A percentile compares a stretch with the other conserved stretches of the same genome.
phyloP scores from a whole-genome alignment of 2,113 vertebrate species.

The Psettodes erumei region DNA sequence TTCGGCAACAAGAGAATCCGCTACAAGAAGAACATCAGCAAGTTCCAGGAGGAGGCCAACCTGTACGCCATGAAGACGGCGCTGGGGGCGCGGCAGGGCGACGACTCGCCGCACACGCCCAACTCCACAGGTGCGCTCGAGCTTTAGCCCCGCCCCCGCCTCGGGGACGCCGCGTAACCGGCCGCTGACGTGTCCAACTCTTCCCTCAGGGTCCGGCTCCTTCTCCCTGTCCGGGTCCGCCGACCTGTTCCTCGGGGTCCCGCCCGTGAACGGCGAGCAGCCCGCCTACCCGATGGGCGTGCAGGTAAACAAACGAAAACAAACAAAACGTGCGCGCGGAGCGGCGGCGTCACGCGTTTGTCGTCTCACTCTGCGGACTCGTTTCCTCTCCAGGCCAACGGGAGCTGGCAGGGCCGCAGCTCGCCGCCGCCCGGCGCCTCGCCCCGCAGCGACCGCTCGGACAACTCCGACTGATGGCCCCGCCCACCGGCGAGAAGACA shows the following conservation, averaged over 20 bases:
- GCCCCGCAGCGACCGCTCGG: conserved; percentile 89
- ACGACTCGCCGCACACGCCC: conserved; percentile 90
- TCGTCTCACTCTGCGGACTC: neutral
- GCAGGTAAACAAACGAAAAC: conserved; percentile 86
- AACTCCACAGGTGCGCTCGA: conserved; percentile 85
- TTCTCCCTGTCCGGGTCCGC: conserved; percentile 92
- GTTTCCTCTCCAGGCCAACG: conserved; percentile 83
- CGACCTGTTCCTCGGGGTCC: conserved; percentile 91
- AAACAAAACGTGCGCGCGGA: too few relatives aligned
- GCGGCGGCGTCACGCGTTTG: too few relatives aligned
- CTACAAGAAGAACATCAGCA: conserved; percentile 95
- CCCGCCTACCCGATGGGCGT: conserved; percentile 84
- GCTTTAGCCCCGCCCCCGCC: too few relatives aligned
- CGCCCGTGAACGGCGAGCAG: conserved; percentile 89
- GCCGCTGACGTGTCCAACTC: neutral
- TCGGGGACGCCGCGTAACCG: too few relatives aligned
- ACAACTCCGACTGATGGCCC: conserved; percentile 89
- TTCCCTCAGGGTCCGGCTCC: conserved; percentile 87
- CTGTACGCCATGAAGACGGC: conserved; percentile 94
- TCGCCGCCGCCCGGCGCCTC: conserved; percentile 88
- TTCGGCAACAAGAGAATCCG: conserved; percentile 95
- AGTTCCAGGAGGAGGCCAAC: conserved; percentile 95
- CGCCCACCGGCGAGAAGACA: conserved; percentile 58
- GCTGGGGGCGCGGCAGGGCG: conserved; percentile 86
- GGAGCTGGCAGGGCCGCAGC: conserved; percentile 88